Percentiles rank a stretch among this genome's conserved stretches.
Evolutionary conservation across 2,888 invertebrate species (phyloP).

Genomic region (Eurytoma adleriae): DNA sequence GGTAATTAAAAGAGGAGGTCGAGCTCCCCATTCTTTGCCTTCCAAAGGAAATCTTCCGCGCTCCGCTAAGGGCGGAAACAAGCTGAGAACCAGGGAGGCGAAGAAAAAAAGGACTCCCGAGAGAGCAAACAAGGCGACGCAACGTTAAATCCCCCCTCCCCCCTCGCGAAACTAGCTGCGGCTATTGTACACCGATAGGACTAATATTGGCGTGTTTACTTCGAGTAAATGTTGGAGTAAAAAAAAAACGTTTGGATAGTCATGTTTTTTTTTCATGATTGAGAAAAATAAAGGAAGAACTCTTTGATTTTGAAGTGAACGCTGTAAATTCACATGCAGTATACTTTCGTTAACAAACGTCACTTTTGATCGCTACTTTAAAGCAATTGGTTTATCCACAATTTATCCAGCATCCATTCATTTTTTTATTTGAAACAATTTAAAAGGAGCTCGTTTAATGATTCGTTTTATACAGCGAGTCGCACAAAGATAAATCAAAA

Average conservation of each 20-base stretch:
- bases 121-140: conserved; percentile 39
- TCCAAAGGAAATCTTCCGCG: background rate
- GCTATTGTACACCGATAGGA: conserved; percentile 3
- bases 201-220: background rate
- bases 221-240: background rate
- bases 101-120: conserved; percentile 13
- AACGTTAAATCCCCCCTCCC: conserved; percentile 38
- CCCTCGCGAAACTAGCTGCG: conserved; percentile 24
- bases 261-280: no score
- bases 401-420: no score
- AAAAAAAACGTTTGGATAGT: conserved; percentile 4
- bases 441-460: no score
- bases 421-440: no score
- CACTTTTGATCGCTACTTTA: no score
- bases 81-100: background rate
- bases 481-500: no score
- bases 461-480: no score
- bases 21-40: conserved; percentile 45
- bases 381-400: no score
- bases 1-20: conserved; percentile 30
- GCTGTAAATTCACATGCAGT: no score
- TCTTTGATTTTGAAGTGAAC: no score
- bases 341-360: no score
- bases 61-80: background rate
- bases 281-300: background rate